A percentile compares a stretch with the other conserved stretches of the same genome.
phyloP scores from a whole-genome alignment of 2,797 vertebrate species.

The Amniataba percoides region DNA sequence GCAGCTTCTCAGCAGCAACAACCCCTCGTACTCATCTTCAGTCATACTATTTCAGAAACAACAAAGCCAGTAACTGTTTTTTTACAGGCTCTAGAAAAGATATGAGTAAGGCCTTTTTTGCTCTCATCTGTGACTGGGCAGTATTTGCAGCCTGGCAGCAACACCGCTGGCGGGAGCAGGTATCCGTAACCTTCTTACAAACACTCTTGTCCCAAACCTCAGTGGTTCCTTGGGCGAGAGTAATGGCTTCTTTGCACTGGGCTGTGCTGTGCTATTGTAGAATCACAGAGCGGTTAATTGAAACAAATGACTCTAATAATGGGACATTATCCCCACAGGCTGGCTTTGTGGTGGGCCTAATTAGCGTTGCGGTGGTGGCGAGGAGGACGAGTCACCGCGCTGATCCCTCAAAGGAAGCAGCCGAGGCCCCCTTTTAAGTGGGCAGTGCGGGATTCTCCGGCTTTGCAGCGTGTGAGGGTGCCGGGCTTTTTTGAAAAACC shows the following conservation, averaged over 20 bases:
- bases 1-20: too few relatives aligned
- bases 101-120: conserved; percentile 12
- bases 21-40: conserved; percentile 42
- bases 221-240: conserved; percentile 88
- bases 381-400: conserved; percentile 85
- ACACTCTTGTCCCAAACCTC: conserved; percentile 69
- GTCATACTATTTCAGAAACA: conserved; percentile 21
- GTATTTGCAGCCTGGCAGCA: conserved; percentile 43
- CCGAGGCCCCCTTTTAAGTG: conserved; percentile 69
- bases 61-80: conserved; percentile 3
- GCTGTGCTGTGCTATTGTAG: conserved; percentile 97
- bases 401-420: conserved; percentile 93
- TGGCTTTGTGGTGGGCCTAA: conserved; percentile 96
- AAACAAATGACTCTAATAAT: conserved; percentile 99
- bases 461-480: conserved; percentile 26
- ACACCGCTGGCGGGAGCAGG: conserved; percentile 57
- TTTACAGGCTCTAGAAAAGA: conserved; percentile 20
- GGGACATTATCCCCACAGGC: conserved; percentile 99
- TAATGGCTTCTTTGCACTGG: conserved; percentile 94
- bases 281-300: conserved; percentile 99
- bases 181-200: conserved; percentile 64
- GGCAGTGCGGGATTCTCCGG: conserved; percentile 61
- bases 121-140: conserved; percentile 36
- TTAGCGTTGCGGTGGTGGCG: conserved; percentile 91
- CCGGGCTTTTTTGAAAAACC: conserved; percentile 29